phyloP scores from a whole-genome alignment of 2,797 vertebrate species.

The Trichosurus vulpecula region DNA sequence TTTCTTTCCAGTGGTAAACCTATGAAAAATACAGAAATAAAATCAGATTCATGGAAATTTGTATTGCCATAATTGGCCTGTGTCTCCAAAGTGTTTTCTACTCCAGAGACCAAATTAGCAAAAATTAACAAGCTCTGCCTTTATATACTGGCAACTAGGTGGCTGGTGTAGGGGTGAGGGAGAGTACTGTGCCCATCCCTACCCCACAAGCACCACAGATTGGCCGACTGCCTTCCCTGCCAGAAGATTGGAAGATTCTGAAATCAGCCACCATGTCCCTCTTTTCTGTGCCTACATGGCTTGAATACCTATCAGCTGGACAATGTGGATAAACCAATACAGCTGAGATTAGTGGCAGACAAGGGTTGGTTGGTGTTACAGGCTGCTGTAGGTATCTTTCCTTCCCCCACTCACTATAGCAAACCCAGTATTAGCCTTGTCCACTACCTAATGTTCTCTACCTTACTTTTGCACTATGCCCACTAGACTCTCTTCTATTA shows the following conservation, averaged over 20 bases:
- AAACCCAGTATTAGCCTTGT: not conserved
- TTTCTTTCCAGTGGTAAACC: not conserved
- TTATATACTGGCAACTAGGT: not conserved
- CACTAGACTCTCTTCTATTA: not conserved
- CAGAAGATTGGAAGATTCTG: not conserved
- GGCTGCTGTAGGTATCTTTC: not conserved
- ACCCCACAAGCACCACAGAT: not conserved
- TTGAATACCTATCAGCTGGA: not conserved
- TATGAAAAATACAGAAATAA: not conserved
- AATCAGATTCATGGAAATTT: not conserved
- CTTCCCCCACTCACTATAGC: not conserved
- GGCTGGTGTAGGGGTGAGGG: rapidly evolving
- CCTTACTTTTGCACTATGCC: too few relatives aligned
- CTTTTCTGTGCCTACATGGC: not conserved
- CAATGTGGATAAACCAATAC: not conserved
- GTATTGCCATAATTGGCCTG: not conserved
- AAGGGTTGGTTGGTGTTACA: not conserved
- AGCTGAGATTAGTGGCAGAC: not conserved
- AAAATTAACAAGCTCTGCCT: not conserved
- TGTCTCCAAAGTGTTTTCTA: not conserved
- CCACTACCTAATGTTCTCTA: not conserved
- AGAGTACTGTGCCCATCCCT: not conserved
- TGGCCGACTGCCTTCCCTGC: not conserved
- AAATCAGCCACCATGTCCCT: not conserved
- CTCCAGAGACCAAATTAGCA: not conserved